Percentiles rank a stretch among this genome's conserved stretches.
These are phyloP conservation scores for Enoplosus armatus DNA, from an alignment of 2,797 vertebrate species.

Conservation along the genomic window DNA sequence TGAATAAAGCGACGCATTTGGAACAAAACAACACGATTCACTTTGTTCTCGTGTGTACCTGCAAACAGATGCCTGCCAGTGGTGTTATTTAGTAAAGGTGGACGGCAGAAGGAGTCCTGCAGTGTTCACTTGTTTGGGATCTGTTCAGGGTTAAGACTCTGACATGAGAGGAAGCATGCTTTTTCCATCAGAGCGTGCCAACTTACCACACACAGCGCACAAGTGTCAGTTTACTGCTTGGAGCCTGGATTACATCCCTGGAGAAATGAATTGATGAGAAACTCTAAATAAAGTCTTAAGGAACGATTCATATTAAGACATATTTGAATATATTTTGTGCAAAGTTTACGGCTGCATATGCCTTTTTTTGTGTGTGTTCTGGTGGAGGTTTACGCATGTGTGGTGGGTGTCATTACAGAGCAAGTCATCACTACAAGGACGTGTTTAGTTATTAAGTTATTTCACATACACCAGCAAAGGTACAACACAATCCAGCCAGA, in stretches of 20 bases:
- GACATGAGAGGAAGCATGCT: constrained; percentile 96
- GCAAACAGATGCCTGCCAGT: neutral
- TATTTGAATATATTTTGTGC: neutral
- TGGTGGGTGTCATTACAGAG: neutral
- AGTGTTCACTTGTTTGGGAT: constrained; percentile 75
- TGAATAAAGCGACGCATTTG: neutral
- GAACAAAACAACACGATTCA: neutral
- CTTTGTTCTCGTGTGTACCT: neutral
- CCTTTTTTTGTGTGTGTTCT: neutral
- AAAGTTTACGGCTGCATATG: neutral
- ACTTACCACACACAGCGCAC: constrained; percentile 94
- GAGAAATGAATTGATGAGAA: constrained; percentile 91
- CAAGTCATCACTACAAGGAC: neutral
- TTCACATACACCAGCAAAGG: constrained; percentile 23
- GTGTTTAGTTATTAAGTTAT: neutral
- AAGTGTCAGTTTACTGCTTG: constrained; percentile 94
- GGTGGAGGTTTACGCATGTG: neutral
- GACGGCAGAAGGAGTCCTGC: constrained; percentile 46
- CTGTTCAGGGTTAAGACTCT: constrained; percentile 90
- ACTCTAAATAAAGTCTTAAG: constrained; percentile 77
- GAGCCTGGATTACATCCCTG: constrained; percentile 88
- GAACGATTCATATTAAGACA: constrained; percentile 16
- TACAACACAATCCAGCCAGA: constrained; percentile 3
- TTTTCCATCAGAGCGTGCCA: constrained; percentile 95
- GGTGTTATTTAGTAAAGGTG: constrained; percentile 25